A percentile compares a stretch with the other conserved stretches of the same genome.
phyloP scores from a whole-genome alignment of 2,113 vertebrate species.

The Rousettus leschenaultii region DNA sequence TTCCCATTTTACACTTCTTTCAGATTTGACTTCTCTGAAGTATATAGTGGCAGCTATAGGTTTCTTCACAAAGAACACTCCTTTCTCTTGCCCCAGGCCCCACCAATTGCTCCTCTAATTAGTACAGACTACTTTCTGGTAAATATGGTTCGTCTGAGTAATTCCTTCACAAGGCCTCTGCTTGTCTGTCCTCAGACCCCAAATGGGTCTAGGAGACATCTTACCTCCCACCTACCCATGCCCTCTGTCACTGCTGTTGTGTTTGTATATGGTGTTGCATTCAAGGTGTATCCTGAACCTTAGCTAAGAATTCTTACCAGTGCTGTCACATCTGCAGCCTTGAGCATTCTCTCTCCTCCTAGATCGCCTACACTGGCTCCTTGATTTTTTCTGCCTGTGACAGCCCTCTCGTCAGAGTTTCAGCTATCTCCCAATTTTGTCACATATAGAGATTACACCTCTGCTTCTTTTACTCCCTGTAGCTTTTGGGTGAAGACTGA shows the following conservation, averaged over 20 bases:
- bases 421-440: background rate
- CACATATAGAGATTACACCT: slow-evolving; percentile 25
- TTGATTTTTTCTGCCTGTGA: background rate
- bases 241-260: background rate
- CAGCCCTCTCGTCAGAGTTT: background rate
- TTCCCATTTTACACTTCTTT: background rate
- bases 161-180: background rate
- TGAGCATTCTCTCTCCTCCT: background rate
- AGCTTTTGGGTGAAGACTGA: slow-evolving; percentile 35
- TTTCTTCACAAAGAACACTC: background rate
- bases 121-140: background rate
- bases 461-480: background rate
- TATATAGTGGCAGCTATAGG: background rate
- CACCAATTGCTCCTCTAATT: background rate
- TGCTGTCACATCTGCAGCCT: background rate
- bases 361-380: background rate
- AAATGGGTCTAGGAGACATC: background rate
- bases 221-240: background rate
- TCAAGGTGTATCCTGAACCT: background rate
- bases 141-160: slow-evolving; percentile 25
- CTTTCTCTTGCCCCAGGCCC: background rate
- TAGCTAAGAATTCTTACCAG: background rate
- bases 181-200: slow-evolving; percentile 6
- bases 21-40: slow-evolving; percentile 1
- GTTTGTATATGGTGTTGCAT: background rate